Percentiles rank a stretch among this genome's conserved stretches.
Evolutionary conservation across 2,888 invertebrate genomes (phyloP).

Genomic region (Oligia strigilis): DNA sequence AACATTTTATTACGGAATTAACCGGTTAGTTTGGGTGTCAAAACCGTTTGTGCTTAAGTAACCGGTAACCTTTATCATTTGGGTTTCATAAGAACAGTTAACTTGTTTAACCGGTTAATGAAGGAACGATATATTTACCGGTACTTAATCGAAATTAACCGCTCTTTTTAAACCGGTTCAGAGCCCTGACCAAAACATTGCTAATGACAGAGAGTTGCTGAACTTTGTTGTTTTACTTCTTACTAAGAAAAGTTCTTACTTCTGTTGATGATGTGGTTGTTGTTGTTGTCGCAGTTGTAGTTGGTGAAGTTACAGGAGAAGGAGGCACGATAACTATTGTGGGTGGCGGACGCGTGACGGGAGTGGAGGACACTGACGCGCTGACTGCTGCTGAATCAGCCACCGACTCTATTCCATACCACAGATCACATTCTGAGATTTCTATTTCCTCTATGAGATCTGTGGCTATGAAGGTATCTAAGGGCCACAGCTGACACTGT

Average conservation of each 20-base stretch:
- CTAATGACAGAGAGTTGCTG: background rate
- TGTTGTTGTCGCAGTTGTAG: background rate
- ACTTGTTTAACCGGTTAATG: too few species aligned
- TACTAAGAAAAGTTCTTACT: conserved; percentile 16
- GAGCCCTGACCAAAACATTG: background rate
- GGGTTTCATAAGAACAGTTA: too few species aligned
- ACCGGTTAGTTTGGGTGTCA: too few species aligned
- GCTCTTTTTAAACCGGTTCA: too few species aligned
- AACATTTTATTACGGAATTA: too few species aligned
- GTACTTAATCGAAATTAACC: too few species aligned
- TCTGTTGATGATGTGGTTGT: background rate
- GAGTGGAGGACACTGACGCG: too few species aligned
- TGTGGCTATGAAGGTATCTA: background rate
- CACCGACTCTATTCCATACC: background rate
- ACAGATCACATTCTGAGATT: background rate
- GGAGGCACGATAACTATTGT: too few species aligned
- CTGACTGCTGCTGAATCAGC: background rate
- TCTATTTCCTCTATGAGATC: background rate
- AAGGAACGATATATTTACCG: too few species aligned
- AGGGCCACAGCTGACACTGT: conserved; percentile 4
- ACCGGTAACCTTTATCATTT: too few species aligned
- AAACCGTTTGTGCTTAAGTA: too few species aligned
- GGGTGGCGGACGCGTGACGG: background rate
- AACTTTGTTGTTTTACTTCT: background rate
- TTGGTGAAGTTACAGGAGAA: background rate